A percentile compares a stretch with the other conserved stretches of the same genome.
Evolutionary conservation across 1,140 invertebrate species (phyloP).

Genomic region (Drosophila fuyamai): DNA sequence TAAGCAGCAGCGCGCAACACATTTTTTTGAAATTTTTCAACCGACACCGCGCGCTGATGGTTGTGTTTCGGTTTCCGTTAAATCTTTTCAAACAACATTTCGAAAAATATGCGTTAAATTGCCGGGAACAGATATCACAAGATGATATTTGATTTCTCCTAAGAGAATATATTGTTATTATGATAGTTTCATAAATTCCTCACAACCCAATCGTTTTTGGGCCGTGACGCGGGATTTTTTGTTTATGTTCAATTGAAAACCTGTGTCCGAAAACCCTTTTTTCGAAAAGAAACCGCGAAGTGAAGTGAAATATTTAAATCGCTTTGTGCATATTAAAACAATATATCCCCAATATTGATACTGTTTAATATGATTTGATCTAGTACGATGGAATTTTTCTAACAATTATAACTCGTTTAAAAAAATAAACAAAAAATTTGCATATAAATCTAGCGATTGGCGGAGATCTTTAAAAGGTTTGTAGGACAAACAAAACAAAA

Average conservation of each 20-base stretch:
- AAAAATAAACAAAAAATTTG: slow-evolving; percentile 16
- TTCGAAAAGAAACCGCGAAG: slow-evolving; percentile 11
- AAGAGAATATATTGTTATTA: background rate
- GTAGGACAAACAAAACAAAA: background rate
- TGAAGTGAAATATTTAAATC: slow-evolving; percentile 15
- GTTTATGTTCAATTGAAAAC: slow-evolving; percentile 18
- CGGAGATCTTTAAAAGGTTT: slow-evolving; percentile 19
- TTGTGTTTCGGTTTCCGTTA: slow-evolving; percentile 7
- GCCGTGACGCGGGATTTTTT: slow-evolving; percentile 27
- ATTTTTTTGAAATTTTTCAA: slow-evolving; percentile 10
- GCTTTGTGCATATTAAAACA: slow-evolving; percentile 6
- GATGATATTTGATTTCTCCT: slow-evolving; percentile 6
- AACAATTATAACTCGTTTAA: slow-evolving; percentile 12
- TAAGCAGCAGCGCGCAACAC: slow-evolving; percentile 1
- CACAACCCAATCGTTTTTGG: slow-evolving; percentile 6
- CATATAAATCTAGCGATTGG: slow-evolving; percentile 16
- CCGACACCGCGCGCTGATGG: slow-evolving; percentile 7
- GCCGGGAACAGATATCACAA: background rate
- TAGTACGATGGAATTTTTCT: slow-evolving; percentile 13
- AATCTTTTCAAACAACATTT: background rate
- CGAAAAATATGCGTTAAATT: slow-evolving; percentile 12
- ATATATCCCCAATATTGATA: slow-evolving; percentile 6
- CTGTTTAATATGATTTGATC: slow-evolving; percentile 7
- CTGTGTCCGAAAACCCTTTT: slow-evolving; percentile 1
- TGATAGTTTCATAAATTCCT: background rate